A percentile compares a stretch with the other conserved stretches of the same genome.
Conservation (phyloP, 2,113 vertebrate genomes). For the Grallaria varia region DNA sequence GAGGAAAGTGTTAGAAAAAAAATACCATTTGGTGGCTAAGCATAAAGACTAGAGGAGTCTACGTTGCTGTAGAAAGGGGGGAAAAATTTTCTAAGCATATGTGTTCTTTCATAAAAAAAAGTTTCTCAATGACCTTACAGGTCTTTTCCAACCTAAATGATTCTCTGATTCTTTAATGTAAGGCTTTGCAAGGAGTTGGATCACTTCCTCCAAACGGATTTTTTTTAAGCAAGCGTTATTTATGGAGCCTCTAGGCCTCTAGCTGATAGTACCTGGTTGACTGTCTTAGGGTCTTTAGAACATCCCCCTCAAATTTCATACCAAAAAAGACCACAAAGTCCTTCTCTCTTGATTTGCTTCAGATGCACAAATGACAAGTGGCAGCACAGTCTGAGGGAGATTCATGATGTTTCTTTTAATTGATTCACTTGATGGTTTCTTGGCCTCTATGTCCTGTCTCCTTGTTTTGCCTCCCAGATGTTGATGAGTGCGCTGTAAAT, state of each 20-base stretch:
- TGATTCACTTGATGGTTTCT: rapidly evolving
- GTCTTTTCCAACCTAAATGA: neutral
- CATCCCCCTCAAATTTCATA: neutral
- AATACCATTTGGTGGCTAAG: neutral
- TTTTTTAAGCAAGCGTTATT: neutral
- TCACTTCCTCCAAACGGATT: neutral
- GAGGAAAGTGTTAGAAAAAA: neutral
- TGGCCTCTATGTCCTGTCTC: rapidly evolving
- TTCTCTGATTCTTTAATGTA: neutral
- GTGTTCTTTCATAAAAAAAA: neutral
- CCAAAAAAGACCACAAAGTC: neutral
- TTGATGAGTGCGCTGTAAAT: slow-evolving; percentile 70
- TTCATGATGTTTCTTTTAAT: neutral
- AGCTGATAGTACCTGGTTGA: neutral
- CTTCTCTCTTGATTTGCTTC: neutral
- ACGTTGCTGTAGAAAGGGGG: neutral
- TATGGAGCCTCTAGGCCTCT: neutral
- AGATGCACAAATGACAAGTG: neutral
- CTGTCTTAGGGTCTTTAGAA: neutral
- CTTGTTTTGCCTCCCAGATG: slow-evolving; percentile 49
- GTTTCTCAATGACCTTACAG: neutral
- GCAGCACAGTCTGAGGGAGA: neutral
- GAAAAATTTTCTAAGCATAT: neutral
- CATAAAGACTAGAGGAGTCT: neutral
- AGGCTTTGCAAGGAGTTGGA: neutral